A percentile compares a stretch with the other conserved stretches of the same genome.
Evolutionary conservation across 2,888 invertebrate species (phyloP).

Genomic region (Trachelus iudaicus): DNA sequence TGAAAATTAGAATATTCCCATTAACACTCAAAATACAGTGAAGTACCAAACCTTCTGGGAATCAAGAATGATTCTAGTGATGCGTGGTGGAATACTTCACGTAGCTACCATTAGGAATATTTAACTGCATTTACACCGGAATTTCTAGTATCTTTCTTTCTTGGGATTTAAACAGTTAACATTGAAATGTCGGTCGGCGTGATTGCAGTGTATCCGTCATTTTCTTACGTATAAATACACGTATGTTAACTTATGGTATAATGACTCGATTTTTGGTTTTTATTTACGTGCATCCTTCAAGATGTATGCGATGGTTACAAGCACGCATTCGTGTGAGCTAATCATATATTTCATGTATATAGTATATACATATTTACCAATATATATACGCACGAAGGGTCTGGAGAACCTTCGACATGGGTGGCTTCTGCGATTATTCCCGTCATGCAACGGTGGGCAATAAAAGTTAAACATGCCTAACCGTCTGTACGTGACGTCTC

Average conservation of each 20-base stretch:
- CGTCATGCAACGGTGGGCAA: constrained; percentile 54
- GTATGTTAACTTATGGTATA: neutral
- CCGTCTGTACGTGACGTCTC: constrained; percentile 51
- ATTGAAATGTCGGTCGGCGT: neutral
- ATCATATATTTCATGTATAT: neutral
- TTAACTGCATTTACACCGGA: constrained; percentile 31
- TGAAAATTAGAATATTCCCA: constrained; percentile 37
- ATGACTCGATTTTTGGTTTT: neutral
- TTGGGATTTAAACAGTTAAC: neutral
- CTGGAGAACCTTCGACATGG: constrained; percentile 41
- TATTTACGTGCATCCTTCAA: neutral
- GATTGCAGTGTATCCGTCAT: constrained; percentile 20
- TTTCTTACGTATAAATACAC: neutral
- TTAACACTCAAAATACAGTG: constrained; percentile 27
- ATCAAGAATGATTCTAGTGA: constrained; percentile 49
- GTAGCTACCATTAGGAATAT: constrained; percentile 45
- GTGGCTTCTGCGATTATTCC: constrained; percentile 58
- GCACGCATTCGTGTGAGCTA: neutral
- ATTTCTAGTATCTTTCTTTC: neutral
- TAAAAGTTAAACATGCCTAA: constrained; percentile 60
- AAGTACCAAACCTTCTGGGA: constrained; percentile 39
- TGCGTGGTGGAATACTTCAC: constrained; percentile 40
- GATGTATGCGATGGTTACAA: neutral
- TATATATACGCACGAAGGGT: constrained; percentile 11
- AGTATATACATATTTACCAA: neutral